These are phyloP conservation scores for Bubo scandiacus DNA, from an alignment of 2,113 vertebrate genomes.

Conservation along the genomic window DNA sequence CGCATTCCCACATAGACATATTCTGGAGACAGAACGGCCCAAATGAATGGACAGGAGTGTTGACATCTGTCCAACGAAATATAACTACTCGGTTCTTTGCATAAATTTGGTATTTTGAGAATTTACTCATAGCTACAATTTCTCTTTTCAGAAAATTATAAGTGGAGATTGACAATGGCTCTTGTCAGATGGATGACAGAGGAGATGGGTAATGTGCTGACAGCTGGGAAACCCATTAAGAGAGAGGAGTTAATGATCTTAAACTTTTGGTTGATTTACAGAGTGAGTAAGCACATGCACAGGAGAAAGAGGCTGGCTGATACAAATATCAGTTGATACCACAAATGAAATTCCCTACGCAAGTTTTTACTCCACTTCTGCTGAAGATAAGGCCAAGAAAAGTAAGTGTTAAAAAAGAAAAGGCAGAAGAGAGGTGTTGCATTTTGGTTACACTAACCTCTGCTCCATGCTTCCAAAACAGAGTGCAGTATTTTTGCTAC, in stretches of 20 bases:
- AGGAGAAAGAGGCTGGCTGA: background rate
- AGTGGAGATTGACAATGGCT: background rate
- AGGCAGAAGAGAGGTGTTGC: background rate
- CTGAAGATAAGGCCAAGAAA: background rate
- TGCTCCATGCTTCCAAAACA: background rate
- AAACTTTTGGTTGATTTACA: background rate
- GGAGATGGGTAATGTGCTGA: background rate
- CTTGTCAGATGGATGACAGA: background rate
- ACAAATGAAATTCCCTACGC: background rate
- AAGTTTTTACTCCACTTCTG: background rate
- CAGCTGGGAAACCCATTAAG: background rate
- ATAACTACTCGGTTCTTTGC: background rate
- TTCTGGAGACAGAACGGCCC: background rate
- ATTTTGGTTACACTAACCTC: background rate
- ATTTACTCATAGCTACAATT: background rate
- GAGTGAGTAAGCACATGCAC: background rate
- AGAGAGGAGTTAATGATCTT: background rate
- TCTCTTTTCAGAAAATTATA: background rate
- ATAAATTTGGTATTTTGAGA: background rate
- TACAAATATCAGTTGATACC: background rate
- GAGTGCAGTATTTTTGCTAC: background rate
- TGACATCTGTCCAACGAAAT: background rate
- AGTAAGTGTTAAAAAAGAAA: background rate
- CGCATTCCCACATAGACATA: background rate
- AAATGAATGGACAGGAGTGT: background rate